Percentiles rank a stretch among this genome's conserved stretches.
Evolutionary conservation across 2,113 vertebrate genomes (phyloP).

Genomic region (Prunella fulvescens): DNA sequence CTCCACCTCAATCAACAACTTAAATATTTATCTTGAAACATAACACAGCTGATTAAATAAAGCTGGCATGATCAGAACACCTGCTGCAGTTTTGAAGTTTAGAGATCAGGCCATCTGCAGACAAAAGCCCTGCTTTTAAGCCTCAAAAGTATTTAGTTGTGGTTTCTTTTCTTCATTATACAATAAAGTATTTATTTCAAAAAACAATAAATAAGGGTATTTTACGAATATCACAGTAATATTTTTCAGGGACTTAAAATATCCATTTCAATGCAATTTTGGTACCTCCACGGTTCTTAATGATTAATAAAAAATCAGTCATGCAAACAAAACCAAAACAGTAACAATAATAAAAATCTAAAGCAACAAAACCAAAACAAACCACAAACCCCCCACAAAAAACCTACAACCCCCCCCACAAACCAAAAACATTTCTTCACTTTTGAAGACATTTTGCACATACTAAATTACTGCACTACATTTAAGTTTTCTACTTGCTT

Average conservation of each 20-base stretch:
- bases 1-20: neutral
- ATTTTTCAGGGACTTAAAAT: neutral
- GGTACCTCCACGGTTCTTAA: neutral
- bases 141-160: neutral
- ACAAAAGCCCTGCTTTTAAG: neutral
- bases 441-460: neutral
- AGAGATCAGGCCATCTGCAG: neutral
- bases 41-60: neutral
- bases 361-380: neutral
- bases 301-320: neutral
- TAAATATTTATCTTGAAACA: conserved; percentile 6
- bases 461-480: neutral
- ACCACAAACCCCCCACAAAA: neutral
- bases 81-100: neutral
- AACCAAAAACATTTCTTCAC: neutral
- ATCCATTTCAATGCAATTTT: neutral
- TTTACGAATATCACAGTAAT: neutral
- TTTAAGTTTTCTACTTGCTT: neutral
- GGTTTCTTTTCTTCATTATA: neutral
- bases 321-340: neutral
- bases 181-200: neutral
- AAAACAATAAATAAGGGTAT: neutral
- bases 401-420: neutral
- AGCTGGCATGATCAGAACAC: neutral
- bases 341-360: neutral